Base-by-base conservation (phyloP, 2,888 invertebrate genomes). In the Protophormia terraenovae region DNA sequence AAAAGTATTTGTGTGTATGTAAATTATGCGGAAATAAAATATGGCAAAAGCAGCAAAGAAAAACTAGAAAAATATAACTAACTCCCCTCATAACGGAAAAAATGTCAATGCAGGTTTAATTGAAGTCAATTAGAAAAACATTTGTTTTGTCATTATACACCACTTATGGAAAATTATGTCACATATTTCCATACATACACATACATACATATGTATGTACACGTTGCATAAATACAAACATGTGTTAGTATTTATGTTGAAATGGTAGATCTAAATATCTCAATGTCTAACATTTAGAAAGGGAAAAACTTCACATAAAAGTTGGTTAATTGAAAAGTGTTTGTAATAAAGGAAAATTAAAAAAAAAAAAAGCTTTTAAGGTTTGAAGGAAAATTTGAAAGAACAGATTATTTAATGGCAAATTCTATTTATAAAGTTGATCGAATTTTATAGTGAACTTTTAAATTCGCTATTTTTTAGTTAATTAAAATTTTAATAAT, bases 61-160 rank as follows among this genome's bases (percentile, higher is more conserved):
- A 66, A 81, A 69, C 2, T 53, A 35, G 35, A 60, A 60, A 50
- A 53, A 32, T 41, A 53, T 22, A 16, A n/a, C 24, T n/a, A 38
- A 69, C 47, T 62, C 73, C 80, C 67, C 73, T 75, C 8, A 14
- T 60, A 75, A 60, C 73, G 67, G 58, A 35, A 14, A 64, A 58
- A 82, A 71, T n/a, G 69, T 78, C 50, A 85, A 82, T 78, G 82
- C 73, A 75, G 53, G 62, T 79, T 58, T 85, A 82, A 82, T 82
- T 85, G 82, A 71, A 85, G 85, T 83, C 85, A 82, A 85, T 85
- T 85, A 85, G 85, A 85, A 85, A 80, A 85, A 71, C 82, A 85
- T 82, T 85, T 85, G 82, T 83, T 85, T 79, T 83, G 78, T 71
- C 82, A 79, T 78, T 79, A 78, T 77, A 71, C 22, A 47, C 72